Evolutionary conservation across 2,113 vertebrate species (phyloP).

Genomic region (Scopus umbretta): DNA sequence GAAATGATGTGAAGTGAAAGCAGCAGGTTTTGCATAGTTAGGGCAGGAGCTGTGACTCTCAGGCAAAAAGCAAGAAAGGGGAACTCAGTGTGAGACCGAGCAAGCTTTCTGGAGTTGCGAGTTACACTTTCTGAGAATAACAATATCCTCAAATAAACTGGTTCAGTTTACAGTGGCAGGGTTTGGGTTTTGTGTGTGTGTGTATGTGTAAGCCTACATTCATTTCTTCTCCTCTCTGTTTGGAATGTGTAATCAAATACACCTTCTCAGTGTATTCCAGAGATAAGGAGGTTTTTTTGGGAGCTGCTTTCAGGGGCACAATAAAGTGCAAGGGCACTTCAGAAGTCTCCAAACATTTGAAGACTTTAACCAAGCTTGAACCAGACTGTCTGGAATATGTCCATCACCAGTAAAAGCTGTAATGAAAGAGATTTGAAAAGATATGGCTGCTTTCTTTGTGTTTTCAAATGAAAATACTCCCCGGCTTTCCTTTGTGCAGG

Average conservation of each 20-base stretch:
- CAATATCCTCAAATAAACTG: not conserved
- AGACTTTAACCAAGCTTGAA: not conserved
- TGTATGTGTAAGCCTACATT: not conserved
- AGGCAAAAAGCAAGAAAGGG: not conserved
- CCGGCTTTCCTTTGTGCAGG: not conserved
- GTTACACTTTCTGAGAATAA: conserved; percentile 28
- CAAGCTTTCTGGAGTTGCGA: not conserved
- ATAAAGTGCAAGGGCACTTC: not conserved
- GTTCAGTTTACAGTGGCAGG: not conserved
- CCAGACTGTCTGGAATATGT: not conserved
- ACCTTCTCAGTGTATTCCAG: not conserved
- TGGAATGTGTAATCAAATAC: not conserved
- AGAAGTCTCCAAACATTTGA: not conserved
- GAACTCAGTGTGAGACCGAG: not conserved
- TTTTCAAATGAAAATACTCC: conserved; percentile 16
- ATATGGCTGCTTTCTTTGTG: not conserved
- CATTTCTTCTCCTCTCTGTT: not conserved
- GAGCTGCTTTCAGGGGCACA: not conserved
- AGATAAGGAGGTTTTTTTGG: conserved; percentile 8
- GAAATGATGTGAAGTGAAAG: conserved; percentile 30
- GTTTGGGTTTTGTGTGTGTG: no score
- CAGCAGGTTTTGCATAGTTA: conserved; percentile 9
- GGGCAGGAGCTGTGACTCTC: not conserved
- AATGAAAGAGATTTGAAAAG: conserved; percentile 15
- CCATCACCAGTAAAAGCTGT: not conserved